Base-by-base conservation (phyloP, 2,113 vertebrate species). In the Prunella fulvescens region DNA sequence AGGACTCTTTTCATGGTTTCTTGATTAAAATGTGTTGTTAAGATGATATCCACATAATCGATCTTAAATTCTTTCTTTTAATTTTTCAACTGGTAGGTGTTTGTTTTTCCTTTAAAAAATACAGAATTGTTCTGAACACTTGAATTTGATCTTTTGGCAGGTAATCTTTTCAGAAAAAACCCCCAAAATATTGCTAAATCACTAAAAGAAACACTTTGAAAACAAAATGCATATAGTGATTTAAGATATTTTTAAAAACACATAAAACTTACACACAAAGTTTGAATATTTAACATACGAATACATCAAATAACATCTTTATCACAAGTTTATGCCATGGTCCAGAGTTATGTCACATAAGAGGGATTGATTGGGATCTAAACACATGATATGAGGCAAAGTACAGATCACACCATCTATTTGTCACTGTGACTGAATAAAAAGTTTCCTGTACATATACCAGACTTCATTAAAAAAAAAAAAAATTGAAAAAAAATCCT, bases 311-410 rank as follows among this genome's bases (percentile, higher is more conserved):
- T 26, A 51, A 45, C 18, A 42, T 29, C 14, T 72, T 2, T 26
- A 45, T 26, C 3, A 0, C 29, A 72, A 29, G 12, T 28, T 26
- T 33, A 48, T 17, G 23, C 19, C 28, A 20, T 0, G 4, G n/a
- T 12, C 19, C 28, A 33, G 48, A 19, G 13, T 54, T 47, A 74
- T 47, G 42, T 65, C 77, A 58, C 7, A 5, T 10, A 78, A 62
- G 20, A 74, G 14, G 5, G 47, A 44, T 12, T 40, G 26, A 42
- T 0, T 35, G 28, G 17, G 39, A 70, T 66, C 19, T 33, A 67
- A 77, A 87, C 10, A 57, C 10, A 20, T 3, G 6, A 81, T 33
- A 53, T 4, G 23, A 17, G 22, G 56, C 7, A 33, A 88, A 54
- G 19, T 12, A 61, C 22, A 53, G 7, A 62, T 39, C 48, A 31